Conservation (phyloP, 2,797 vertebrate genomes). For the Sternotherus odoratus region DNA sequence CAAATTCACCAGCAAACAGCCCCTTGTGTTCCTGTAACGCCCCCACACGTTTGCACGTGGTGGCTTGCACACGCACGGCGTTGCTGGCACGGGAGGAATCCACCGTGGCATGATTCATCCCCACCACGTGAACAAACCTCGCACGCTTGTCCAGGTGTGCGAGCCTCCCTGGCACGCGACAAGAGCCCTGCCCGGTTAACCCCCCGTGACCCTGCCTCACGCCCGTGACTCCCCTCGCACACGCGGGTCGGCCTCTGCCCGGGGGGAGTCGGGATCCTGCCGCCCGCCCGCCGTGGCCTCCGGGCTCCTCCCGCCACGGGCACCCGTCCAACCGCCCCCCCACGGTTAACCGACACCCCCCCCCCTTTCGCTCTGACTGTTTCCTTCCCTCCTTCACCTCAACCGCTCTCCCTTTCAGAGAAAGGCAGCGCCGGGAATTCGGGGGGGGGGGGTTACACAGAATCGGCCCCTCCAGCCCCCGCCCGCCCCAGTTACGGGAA, state of each 20-base stretch:
- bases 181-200: background rate
- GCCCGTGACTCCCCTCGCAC: too few relatives aligned
- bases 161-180: too few relatives aligned
- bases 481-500: background rate
- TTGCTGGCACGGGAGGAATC: too few relatives aligned
- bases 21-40: background rate
- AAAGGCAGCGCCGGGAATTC: background rate
- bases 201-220: too few relatives aligned
- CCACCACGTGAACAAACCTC: too few relatives aligned
- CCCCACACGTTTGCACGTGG: background rate
- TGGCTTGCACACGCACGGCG: background rate
- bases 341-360: background rate
- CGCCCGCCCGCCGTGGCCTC: background rate
- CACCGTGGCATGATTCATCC: too few relatives aligned
- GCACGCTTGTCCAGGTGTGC: too few relatives aligned
- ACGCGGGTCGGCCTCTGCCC: fast-evolving
- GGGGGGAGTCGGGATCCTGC: background rate
- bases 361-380: background rate
- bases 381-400: background rate
- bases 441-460: background rate
- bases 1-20: background rate
- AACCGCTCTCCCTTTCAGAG: background rate
- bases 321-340: background rate
- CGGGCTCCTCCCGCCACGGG: background rate
- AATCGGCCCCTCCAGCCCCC: background rate